These are phyloP conservation scores for Mormyrops attenuatus DNA, from an alignment of 2,797 vertebrate genomes.

Conservation along the genomic window DNA sequence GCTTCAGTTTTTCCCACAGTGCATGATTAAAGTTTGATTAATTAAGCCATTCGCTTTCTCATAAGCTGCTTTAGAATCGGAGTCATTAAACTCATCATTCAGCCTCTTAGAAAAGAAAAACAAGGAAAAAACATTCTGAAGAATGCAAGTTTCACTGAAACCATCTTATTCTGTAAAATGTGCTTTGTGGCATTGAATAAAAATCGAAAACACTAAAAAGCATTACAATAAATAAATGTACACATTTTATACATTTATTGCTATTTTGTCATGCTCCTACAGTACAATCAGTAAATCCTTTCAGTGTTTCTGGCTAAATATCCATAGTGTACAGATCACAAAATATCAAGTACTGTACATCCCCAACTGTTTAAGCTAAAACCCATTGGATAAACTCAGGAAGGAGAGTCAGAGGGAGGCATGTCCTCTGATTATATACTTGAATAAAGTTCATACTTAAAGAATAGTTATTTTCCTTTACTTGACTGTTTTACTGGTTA, in stretches of 20 bases:
- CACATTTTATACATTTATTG: neutral
- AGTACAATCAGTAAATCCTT: neutral
- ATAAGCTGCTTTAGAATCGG: neutral
- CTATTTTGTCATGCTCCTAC: neutral
- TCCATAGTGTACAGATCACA: neutral
- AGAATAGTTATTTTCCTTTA: neutral
- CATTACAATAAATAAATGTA: neutral
- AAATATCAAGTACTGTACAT: neutral
- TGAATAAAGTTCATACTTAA: neutral
- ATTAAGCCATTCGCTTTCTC: neutral
- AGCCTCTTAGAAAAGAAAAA: neutral
- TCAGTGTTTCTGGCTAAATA: neutral
- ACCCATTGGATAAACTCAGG: neutral
- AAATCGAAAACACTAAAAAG: neutral
- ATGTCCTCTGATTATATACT: neutral
- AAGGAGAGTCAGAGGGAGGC: neutral
- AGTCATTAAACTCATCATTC: slow-evolving; percentile 17
- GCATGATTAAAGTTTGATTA: slow-evolving; percentile 20
- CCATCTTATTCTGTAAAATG: neutral
- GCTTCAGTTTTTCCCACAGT: neutral
- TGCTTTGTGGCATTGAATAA: neutral
- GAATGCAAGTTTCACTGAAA: neutral
- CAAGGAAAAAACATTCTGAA: neutral
- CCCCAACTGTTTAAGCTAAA: neutral
- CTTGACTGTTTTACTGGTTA: neutral